A percentile compares a stretch with the other conserved stretches of the same genome.
phyloP scores from a whole-genome alignment of 2,797 vertebrate genomes.

The Ctenosaura bakeri region DNA sequence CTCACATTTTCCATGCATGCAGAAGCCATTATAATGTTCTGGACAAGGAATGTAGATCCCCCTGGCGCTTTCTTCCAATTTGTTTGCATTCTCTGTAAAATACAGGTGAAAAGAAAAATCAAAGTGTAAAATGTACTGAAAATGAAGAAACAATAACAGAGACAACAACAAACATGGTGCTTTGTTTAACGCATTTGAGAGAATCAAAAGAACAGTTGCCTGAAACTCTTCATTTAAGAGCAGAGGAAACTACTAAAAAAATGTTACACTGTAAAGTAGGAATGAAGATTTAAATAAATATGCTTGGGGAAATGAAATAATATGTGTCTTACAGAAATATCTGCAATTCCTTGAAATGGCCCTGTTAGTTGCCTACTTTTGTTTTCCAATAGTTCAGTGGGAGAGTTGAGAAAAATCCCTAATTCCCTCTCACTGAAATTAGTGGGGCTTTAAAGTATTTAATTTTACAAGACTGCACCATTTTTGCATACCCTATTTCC shows the following conservation, averaged over 20 bases:
- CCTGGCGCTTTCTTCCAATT: slow-evolving; percentile 87
- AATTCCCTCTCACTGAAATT: not conserved
- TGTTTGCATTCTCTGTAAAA: slow-evolving; percentile 87
- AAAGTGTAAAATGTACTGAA: slow-evolving; percentile 46
- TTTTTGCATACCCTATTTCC: not conserved
- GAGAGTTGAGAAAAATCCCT: not conserved
- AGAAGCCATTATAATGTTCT: slow-evolving; percentile 94
- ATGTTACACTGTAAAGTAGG: slow-evolving; percentile 41
- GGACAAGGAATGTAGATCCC: slow-evolving; percentile 95
- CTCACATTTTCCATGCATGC: slow-evolving; percentile 96
- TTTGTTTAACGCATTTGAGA: not conserved
- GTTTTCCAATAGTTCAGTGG: not conserved
- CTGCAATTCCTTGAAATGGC: slow-evolving; percentile 46
- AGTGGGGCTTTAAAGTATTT: not conserved
- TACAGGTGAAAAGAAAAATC: slow-evolving; percentile 64
- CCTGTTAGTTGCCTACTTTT: not conserved
- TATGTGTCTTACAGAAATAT: slow-evolving; percentile 52
- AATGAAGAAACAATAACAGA: slow-evolving; percentile 35
- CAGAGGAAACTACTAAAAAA: slow-evolving; percentile 41
- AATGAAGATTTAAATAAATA: slow-evolving; percentile 60
- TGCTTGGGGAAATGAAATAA: slow-evolving; percentile 18
- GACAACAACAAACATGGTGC: not conserved
- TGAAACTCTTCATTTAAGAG: slow-evolving; percentile 17
- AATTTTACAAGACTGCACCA: not conserved
- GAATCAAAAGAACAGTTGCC: slow-evolving; percentile 53